Evolutionary conservation across 2,888 invertebrate genomes (phyloP), one percentile per base, ranked within the genome.

Genomic region (Acleris literana): DNA sequence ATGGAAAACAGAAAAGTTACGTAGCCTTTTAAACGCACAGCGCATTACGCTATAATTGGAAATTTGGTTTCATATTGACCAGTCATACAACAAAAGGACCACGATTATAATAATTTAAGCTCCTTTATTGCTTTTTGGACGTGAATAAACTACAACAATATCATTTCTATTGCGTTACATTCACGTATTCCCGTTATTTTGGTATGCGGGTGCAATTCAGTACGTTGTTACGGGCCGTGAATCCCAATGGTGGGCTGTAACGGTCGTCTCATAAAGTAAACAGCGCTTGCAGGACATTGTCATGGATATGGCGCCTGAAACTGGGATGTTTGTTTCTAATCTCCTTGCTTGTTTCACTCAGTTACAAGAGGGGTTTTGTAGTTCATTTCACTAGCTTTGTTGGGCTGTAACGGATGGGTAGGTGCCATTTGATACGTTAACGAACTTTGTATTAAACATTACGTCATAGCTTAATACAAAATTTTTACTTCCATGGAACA

Each of bases 251-350:
- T 65, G 67, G 64, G 54, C 69, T 63, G 73, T 72, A 71, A 76
- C 64, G 56, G 71, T 54, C 74, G 70, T 72, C 68, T 65, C 72
- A 71, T 78, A 76, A 71, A 72, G 64, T 72, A 76, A 79, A 79
- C 76, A 78, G 71, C 70, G 63, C 71, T 71, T 64, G 68, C 29
- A 39, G 57, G 57, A 63, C 68, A 54, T 49, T 64, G 56, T 68
- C 60, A 64, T 59, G 55, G 64, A 9, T 29, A 57, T 22, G 55
- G 22, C n/a, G 56, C 52, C 6, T 9, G 61, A 11, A 51, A 48
- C 58, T 49, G 49, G 49, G 33, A 29, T 56, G 51, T 44, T 60
- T 44, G 56, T 44, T 46, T 59, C 29, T 49, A 39, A 59, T 49
- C 33, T 33, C 44, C 16, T 3, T 22, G n/a, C 22, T 44, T 58